Conservation (phyloP, 2,888 invertebrate species). For the Tipula helvola region DNA sequence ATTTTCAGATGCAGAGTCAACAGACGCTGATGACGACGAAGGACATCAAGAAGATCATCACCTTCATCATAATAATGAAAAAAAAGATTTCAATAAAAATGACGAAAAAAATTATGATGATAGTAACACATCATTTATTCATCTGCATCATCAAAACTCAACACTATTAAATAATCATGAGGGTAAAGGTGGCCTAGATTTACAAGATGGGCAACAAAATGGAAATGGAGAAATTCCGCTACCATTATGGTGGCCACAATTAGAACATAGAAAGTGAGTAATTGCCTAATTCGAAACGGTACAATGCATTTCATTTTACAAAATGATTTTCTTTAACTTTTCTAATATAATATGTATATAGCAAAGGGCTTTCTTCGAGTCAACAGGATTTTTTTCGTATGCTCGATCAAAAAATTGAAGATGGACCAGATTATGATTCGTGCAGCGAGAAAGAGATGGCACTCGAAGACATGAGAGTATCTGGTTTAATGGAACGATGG, state of each 20-base stretch:
- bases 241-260: conserved; percentile 8
- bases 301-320: not conserved
- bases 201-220: conserved; percentile 24
- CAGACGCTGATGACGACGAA: conserved; percentile 36
- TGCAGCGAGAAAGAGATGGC: conserved; percentile 61
- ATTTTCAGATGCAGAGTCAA: conserved; percentile 31
- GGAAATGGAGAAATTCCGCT: conserved; percentile 11
- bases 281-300: not conserved
- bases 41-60: conserved; percentile 26
- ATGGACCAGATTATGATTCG: conserved; percentile 75
- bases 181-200: conserved; percentile 26
- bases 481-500: conserved; percentile 60
- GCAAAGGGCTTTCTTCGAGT: conserved; percentile 76
- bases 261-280: conserved; percentile 8
- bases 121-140: conserved; percentile 26
- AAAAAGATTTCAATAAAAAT: conserved; percentile 29
- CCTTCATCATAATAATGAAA: conserved; percentile 17
- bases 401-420: conserved; percentile 85
- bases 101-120: conserved; percentile 28
- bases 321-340: not conserved
- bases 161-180: conserved; percentile 18
- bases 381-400: conserved; percentile 88
- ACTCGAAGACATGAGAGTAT: conserved; percentile 52
- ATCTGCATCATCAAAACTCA: not conserved
- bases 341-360: not conserved